Percentiles rank a stretch among this genome's conserved stretches.
phyloP scores from a whole-genome alignment of 2,113 vertebrate genomes.

The Taurulus bubalis region DNA sequence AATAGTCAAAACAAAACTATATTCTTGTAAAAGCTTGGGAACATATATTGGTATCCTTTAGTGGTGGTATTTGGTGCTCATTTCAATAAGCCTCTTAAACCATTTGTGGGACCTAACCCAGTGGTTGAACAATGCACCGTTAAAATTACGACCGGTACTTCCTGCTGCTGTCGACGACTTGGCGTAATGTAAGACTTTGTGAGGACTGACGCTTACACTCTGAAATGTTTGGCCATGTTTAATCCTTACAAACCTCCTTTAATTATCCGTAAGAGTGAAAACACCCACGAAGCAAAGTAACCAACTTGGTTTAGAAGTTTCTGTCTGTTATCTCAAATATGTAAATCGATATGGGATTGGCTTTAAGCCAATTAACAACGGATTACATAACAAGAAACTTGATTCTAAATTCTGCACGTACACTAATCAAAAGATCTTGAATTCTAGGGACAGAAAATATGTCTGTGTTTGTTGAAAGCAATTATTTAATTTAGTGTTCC shows the following conservation, averaged over 20 bases:
- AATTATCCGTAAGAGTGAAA: background rate
- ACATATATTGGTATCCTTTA: background rate
- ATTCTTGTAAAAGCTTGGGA: background rate
- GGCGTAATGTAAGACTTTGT: slow-evolving; percentile 15
- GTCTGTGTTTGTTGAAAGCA: background rate
- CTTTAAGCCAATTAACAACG: slow-evolving; percentile 41
- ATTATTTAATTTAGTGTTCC: background rate
- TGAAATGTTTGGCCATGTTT: slow-evolving; percentile 1
- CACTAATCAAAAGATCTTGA: slow-evolving; percentile 9
- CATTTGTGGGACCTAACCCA: slow-evolving; percentile 16
- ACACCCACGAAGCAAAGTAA: background rate
- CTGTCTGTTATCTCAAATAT: slow-evolving; percentile 36
- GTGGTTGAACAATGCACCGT: slow-evolving; percentile 47
- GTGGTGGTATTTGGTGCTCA: slow-evolving; percentile 12
- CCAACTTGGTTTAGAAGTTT: slow-evolving; percentile 28
- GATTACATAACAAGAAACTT: slow-evolving; percentile 33
- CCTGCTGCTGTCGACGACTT: slow-evolving; percentile 40
- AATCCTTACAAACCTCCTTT: background rate
- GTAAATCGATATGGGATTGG: slow-evolving; percentile 40
- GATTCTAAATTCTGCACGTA: slow-evolving; percentile 3
- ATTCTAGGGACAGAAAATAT: background rate
- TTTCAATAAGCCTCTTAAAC: slow-evolving; percentile 26
- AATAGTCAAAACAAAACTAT: background rate
- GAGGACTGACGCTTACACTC: slow-evolving; percentile 3
- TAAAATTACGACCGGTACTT: slow-evolving; percentile 51